Evolutionary conservation across 1,140 invertebrate species (phyloP).

Genomic region (Liolophura sinensis): DNA sequence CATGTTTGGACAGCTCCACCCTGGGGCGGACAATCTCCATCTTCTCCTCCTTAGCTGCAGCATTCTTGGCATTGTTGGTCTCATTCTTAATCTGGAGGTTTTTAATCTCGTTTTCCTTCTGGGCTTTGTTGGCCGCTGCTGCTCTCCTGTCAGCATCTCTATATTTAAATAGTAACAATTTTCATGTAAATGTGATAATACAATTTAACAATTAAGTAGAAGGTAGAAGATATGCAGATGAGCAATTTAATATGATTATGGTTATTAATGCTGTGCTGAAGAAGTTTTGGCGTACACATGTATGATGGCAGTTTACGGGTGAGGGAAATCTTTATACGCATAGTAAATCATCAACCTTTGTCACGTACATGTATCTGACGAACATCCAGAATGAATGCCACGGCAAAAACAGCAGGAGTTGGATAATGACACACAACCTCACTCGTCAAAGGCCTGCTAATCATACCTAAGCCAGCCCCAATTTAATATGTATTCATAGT

Average conservation of each 20-base stretch:
- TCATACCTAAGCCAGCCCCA: too few species aligned
- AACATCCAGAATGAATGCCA: too few species aligned
- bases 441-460: too few species aligned
- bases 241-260: background rate
- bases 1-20: slow-evolving; percentile 2
- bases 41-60: slow-evolving; percentile 24
- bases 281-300: background rate
- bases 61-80: too few species aligned
- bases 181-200: background rate
- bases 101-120: slow-evolving; percentile 13
- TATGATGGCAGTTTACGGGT: background rate
- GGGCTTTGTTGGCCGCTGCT: slow-evolving; percentile 29
- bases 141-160: slow-evolving; percentile 45
- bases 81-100: too few species aligned
- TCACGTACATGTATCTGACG: too few species aligned
- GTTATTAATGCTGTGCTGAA: background rate
- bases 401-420: too few species aligned
- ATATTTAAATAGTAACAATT: slow-evolving; percentile 1
- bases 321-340: too few species aligned
- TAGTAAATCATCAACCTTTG: too few species aligned
- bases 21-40: slow-evolving; percentile 6
- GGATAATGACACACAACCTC: too few species aligned
- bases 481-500: too few species aligned
- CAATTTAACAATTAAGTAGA: background rate
- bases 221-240: background rate